phyloP scores from a whole-genome alignment of 2,888 invertebrate genomes.

The Cephalotes varians region DNA sequence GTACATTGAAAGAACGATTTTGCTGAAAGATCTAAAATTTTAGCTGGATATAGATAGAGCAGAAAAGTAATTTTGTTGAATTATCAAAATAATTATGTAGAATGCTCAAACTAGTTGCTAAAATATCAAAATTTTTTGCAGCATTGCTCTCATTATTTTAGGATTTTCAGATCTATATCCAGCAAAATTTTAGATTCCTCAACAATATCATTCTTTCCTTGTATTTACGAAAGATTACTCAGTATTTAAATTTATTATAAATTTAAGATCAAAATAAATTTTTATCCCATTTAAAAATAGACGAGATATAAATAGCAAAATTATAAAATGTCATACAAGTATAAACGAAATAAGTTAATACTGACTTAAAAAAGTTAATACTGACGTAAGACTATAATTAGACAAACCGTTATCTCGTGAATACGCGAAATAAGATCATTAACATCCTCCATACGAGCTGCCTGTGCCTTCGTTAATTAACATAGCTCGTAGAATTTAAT shows the following conservation, averaged over 20 bases:
- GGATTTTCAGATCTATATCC: too few relatives aligned
- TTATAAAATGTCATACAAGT: not conserved
- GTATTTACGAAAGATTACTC: not conserved
- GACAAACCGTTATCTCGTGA: not conserved
- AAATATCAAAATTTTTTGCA: too few relatives aligned
- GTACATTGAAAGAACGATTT: too few relatives aligned
- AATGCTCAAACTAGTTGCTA: too few relatives aligned
- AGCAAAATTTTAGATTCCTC: too few relatives aligned
- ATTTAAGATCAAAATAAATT: not conserved
- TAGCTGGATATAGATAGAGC: too few relatives aligned
- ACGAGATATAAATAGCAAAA: not conserved
- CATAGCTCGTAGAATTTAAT: slow-evolving; percentile 34
- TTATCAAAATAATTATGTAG: too few relatives aligned
- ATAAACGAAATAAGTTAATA: not conserved
- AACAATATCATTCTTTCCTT: too few relatives aligned
- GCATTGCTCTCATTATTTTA: too few relatives aligned
- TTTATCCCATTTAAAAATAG: not conserved
- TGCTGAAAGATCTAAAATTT: too few relatives aligned
- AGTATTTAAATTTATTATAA: too few relatives aligned
- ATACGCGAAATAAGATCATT: slow-evolving; percentile 14
- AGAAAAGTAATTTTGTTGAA: too few relatives aligned
- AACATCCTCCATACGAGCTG: not conserved
- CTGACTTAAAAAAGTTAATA: not conserved
- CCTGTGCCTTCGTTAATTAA: slow-evolving; percentile 27
- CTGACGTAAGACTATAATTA: not conserved